A percentile compares a stretch with the other conserved stretches of the same genome.
Evolutionary conservation across 1,140 invertebrate species (phyloP).

Genomic region (Limonius californicus): DNA sequence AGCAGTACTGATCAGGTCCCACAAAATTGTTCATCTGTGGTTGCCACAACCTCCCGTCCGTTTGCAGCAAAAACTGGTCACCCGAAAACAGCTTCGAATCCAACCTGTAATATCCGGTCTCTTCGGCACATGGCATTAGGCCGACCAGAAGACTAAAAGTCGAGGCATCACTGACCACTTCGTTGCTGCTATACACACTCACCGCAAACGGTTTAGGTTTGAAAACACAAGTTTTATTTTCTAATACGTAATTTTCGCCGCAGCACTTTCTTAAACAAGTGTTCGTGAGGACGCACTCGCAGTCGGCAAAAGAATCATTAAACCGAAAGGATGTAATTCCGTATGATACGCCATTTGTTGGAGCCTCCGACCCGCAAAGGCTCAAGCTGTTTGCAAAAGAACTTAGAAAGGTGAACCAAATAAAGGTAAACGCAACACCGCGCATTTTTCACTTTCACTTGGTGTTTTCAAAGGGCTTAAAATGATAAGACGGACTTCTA

Average conservation of each 20-base stretch:
- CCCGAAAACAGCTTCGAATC: neutral
- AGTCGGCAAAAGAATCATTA: neutral
- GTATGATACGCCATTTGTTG: too few relatives aligned
- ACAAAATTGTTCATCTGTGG: neutral
- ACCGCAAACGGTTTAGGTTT: neutral
- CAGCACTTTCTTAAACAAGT: neutral
- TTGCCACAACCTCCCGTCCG: neutral
- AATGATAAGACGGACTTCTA: too few relatives aligned
- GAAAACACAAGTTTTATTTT: neutral
- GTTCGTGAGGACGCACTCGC: neutral
- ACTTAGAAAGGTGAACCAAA: too few relatives aligned
- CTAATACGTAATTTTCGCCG: neutral
- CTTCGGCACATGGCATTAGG: neutral
- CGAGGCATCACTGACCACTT: neutral
- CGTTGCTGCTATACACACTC: neutral
- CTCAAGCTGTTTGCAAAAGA: too few relatives aligned
- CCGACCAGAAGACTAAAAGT: neutral
- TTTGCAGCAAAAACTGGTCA: neutral
- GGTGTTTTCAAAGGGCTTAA: too few relatives aligned
- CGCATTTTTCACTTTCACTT: too few relatives aligned
- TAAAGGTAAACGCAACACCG: too few relatives aligned
- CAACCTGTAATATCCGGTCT: neutral
- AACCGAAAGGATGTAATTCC: too few relatives aligned
- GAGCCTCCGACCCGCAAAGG: too few relatives aligned
- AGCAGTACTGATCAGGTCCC: neutral